A percentile compares a stretch with the other conserved stretches of the same genome.
Conservation (phyloP, 1,140 invertebrate genomes). For the Aporrectodea caliginosa region DNA sequence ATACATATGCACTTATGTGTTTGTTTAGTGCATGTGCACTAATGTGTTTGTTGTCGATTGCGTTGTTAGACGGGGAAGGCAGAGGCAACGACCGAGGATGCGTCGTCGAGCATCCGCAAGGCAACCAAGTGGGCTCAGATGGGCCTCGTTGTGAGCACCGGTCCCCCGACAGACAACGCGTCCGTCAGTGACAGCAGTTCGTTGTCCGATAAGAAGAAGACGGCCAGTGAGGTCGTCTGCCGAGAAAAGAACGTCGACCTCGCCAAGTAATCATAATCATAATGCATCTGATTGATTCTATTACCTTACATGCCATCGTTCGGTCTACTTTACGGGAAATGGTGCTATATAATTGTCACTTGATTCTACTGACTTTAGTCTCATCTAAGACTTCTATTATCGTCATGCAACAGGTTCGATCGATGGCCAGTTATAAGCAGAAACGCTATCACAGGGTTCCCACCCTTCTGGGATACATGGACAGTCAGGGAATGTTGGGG, state of each 20-base stretch:
- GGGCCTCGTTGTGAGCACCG: constrained; percentile 52
- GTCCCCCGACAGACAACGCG: constrained; percentile 47
- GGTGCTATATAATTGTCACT: no score
- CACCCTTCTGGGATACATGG: no score
- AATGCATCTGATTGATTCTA: background rate
- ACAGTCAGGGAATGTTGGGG: no score
- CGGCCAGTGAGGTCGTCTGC: constrained; percentile 46
- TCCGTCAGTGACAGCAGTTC: constrained; percentile 36
- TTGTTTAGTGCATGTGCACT: no score
- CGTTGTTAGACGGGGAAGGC: constrained; percentile 46
- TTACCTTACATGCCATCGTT: background rate
- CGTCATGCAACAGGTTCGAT: no score
- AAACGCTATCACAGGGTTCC: no score
- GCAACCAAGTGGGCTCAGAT: constrained; percentile 55
- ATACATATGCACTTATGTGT: no score
- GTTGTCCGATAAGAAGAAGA: constrained; percentile 48
- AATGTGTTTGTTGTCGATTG: no score
- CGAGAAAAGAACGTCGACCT: constrained; percentile 54
- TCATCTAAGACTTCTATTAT: no score
- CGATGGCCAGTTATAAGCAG: no score
- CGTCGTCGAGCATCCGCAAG: constrained; percentile 46
- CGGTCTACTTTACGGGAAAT: no score
- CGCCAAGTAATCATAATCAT: constrained; percentile 42
- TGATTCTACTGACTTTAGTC: no score
- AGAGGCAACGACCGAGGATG: constrained; percentile 52